Conservation (phyloP, 2,888 invertebrate genomes). For the Geophilus truncorum region DNA sequence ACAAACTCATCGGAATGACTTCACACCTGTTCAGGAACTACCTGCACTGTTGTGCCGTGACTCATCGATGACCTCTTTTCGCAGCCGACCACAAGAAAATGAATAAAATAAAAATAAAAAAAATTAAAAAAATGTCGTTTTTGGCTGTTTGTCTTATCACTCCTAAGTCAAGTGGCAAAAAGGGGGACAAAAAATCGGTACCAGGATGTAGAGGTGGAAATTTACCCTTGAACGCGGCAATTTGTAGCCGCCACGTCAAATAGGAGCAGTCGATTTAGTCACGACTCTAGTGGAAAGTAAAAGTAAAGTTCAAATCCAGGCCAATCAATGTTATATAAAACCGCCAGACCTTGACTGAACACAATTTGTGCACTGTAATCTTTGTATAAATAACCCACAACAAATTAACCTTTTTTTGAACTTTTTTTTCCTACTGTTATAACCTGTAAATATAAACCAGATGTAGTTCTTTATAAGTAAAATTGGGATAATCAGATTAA, state of each 20-base stretch:
- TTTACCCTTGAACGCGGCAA: neutral
- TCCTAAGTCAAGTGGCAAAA: no score
- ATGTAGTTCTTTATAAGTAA: neutral
- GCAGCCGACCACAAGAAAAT: no score
- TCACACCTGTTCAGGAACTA: conserved; percentile 12
- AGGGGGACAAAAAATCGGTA: neutral
- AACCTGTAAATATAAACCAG: neutral
- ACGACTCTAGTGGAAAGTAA: neutral
- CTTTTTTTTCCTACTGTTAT: no score
- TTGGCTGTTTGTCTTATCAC: neutral
- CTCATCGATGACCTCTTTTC: conserved; percentile 10
- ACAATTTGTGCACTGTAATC: neutral
- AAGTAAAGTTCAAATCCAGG: conserved; percentile 16
- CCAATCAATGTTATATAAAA: conserved; percentile 22
- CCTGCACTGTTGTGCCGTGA: neutral
- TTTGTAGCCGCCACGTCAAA: neutral
- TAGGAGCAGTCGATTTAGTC: neutral
- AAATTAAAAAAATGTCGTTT: neutral
- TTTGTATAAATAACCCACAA: neutral
- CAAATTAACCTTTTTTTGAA: neutral
- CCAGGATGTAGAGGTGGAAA: neutral
- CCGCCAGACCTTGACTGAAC: neutral
- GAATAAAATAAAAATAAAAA: neutral
- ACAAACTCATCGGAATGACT: neutral
- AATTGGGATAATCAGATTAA: neutral